These are phyloP conservation scores for Hycleus phaleratus DNA, from an alignment of 1,140 invertebrate species.

Conservation along the genomic window DNA sequence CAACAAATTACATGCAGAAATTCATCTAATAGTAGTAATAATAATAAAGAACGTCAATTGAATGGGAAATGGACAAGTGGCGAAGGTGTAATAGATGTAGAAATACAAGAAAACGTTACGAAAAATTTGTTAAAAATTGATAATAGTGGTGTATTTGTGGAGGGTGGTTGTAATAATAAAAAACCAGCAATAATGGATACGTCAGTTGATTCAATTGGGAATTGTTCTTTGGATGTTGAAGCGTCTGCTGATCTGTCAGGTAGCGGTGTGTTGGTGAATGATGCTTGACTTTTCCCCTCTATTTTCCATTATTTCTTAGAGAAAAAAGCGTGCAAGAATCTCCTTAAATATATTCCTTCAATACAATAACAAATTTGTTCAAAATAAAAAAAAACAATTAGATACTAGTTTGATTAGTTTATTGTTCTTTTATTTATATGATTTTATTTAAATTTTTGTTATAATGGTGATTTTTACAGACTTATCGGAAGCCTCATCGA, in stretches of 20 bases:
- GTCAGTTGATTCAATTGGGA: slow-evolving; percentile 67
- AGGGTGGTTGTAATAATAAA: neutral
- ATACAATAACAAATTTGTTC: neutral
- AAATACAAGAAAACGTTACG: too few species aligned
- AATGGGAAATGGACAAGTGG: slow-evolving; percentile 2
- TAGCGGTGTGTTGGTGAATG: slow-evolving; percentile 37
- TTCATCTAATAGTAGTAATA: slow-evolving; percentile 13
- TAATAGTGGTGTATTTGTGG: neutral
- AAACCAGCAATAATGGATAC: slow-evolving; percentile 48
- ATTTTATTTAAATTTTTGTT: neutral
- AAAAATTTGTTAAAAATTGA: neutral
- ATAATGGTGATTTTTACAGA: slow-evolving; percentile 25
- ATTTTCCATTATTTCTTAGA: neutral
- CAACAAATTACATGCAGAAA: slow-evolving; percentile 6
- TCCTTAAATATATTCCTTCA: too few species aligned
- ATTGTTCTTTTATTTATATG: neutral
- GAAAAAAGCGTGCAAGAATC: neutral
- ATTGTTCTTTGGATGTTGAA: slow-evolving; percentile 75
- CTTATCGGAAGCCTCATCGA: slow-evolving; percentile 35
- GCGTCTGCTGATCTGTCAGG: slow-evolving; percentile 71
- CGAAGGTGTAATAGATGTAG: too few species aligned
- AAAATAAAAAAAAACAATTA: neutral
- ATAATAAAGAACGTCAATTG: slow-evolving; percentile 2
- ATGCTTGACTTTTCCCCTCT: neutral
- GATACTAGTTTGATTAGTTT: neutral